Base-by-base conservation (phyloP, 2,113 vertebrate genomes). In the Tachuris rubrigastra region DNA sequence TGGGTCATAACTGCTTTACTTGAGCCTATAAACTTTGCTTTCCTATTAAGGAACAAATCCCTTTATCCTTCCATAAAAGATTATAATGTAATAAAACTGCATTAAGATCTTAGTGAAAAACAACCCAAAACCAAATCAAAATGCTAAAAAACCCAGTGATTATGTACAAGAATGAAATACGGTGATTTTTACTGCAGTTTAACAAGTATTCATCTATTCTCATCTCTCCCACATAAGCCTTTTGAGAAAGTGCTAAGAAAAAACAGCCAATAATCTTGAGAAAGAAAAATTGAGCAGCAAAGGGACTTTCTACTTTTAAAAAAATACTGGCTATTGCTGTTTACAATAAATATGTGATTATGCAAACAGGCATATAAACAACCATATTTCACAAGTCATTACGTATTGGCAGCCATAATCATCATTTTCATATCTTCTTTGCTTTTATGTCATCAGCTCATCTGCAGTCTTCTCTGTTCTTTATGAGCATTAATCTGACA, bases 1-100 rank as follows among this genome's bases (percentile, higher is more conserved):
- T 81, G 52, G 67, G 59, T 56, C 63, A 35, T 88, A 84, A 84
- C 60, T 94, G 65, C 85, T 93, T 77, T 90, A 67, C 56, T 90
- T 77, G 23, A 94, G 75, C 41, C 68, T 59, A 68, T 86, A 90
- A 93, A 52, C 10, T 68, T 80, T 68, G 55, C n/a, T 84, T 86
- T 89, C 39, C 42, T 91, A 65, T 67, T 93, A 94, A 90, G 79
- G 82, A 93, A 78, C 68, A 95, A 93, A 97, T 88, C 50, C 41
- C 68, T 92, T 83, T 84, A 62, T 86, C 89, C 68, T 75, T 80
- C 63, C 42, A 63, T 88, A 92, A 88, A 88, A 93, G 13, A 91
- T 67, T 69, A 82, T 46, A 93, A 72, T 73, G 85, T 42, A 93
- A 82, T 90, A 94, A 95, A 90, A 71, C 80, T 77, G 46, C 42